Conservation (phyloP, 1,140 invertebrate species). For the Heliothis virescens region DNA sequence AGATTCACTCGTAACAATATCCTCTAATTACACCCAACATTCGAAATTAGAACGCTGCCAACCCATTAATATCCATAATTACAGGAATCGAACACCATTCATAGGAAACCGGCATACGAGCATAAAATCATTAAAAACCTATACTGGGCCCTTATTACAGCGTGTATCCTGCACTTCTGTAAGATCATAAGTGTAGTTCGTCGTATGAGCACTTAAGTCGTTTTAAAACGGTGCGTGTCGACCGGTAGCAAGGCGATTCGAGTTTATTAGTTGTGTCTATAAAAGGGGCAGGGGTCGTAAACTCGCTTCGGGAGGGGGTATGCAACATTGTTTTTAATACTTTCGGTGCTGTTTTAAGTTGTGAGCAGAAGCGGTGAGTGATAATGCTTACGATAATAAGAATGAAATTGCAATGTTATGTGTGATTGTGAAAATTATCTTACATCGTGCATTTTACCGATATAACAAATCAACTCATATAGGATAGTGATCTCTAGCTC, state of each 20-base stretch:
- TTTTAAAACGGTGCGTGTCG: slow-evolving; percentile 3
- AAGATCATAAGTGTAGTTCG: not conserved
- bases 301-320: slow-evolving; percentile 61
- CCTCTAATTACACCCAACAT: not conserved
- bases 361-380: slow-evolving; percentile 34
- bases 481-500: no score
- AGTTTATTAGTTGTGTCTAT: slow-evolving; percentile 78
- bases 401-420: not conserved
- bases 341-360: slow-evolving; percentile 44
- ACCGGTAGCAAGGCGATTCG: slow-evolving; percentile 59
- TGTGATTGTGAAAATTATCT: no score
- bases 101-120: slow-evolving; percentile 28
- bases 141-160: slow-evolving; percentile 31
- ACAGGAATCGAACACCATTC: slow-evolving; percentile 17
- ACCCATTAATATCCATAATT: slow-evolving; percentile 23
- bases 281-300: slow-evolving; percentile 72
- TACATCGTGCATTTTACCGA: no score
- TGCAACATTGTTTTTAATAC: slow-evolving; percentile 72
- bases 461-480: no score
- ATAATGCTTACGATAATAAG: not conserved
- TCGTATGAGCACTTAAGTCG: not conserved
- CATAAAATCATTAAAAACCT: slow-evolving; percentile 42
- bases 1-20: not conserved
- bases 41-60: not conserved
- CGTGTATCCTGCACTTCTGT: not conserved